Conservation (phyloP, 2,797 vertebrate species). For the Anguilla megastoma region DNA sequence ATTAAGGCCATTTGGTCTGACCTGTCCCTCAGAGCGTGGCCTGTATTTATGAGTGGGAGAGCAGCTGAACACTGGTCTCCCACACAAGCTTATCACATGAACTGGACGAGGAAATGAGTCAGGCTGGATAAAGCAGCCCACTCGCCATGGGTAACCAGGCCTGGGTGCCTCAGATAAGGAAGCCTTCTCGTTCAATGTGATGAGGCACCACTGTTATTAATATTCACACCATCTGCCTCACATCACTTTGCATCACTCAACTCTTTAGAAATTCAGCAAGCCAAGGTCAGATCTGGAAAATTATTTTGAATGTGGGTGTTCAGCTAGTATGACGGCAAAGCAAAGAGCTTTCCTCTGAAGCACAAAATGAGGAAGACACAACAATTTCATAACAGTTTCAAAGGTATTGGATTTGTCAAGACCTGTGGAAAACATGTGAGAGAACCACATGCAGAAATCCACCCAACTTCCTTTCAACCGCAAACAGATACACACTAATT, state of each 20-base stretch:
- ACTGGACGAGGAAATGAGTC: slow-evolving; percentile 32
- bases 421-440: neutral
- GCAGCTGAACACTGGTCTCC: neutral
- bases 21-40: no score
- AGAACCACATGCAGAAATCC: neutral
- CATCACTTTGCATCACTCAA: neutral
- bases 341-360: neutral
- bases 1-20: neutral
- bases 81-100: neutral
- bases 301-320: neutral
- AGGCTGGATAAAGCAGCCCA: neutral
- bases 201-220: neutral
- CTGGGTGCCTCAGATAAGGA: slow-evolving; percentile 22
- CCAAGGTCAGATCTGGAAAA: slow-evolving; percentile 32
- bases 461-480: neutral
- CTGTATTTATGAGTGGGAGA: neutral
- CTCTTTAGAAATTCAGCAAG: slow-evolving; percentile 16
- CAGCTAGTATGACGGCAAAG: neutral
- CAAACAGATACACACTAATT: neutral
- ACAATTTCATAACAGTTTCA: neutral
- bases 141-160: neutral
- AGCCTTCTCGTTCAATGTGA: neutral
- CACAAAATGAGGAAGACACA: neutral
- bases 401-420: neutral
- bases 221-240: neutral